phyloP scores from a whole-genome alignment of 1,140 invertebrate genomes.

The Zaprionus inermis region DNA sequence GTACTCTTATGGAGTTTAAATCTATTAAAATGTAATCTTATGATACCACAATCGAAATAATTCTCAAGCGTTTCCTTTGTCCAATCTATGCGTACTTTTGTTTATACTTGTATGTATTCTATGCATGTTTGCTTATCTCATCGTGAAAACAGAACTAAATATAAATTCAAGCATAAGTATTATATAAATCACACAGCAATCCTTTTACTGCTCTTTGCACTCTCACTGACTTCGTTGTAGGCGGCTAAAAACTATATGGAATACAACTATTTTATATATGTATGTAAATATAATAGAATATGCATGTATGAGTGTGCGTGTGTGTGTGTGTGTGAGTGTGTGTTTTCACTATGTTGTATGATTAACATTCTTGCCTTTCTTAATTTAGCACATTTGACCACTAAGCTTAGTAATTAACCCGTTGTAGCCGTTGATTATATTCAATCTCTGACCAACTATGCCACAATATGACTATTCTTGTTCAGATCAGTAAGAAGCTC shows the following conservation, averaged over 20 bases:
- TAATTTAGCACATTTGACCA: conserved; percentile 75
- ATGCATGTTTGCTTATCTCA: conserved; percentile 40
- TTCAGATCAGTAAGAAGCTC: conserved; percentile 82
- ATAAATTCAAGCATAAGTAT: conserved; percentile 72
- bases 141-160: conserved; percentile 52
- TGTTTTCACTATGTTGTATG: conserved; percentile 43
- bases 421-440: conserved; percentile 38
- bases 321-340: conserved; percentile 21
- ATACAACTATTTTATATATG: conserved; percentile 36
- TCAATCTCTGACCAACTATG: conserved; percentile 55
- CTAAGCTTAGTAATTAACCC: conserved; percentile 72
- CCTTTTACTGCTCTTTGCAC: conserved; percentile 43
- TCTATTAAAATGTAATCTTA: conserved; percentile 60
- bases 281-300: conserved; percentile 51
- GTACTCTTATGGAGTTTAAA: conserved; percentile 35
- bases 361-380: conserved; percentile 53
- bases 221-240: conserved; percentile 69
- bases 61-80: conserved; percentile 66
- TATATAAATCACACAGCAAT: conserved; percentile 76
- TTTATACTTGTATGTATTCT: not conserved
- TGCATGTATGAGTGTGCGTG: conserved; percentile 36
- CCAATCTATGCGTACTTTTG: conserved; percentile 62
- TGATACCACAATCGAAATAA: conserved; percentile 65
- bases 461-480: conserved; percentile 83
- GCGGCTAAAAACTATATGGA: conserved; percentile 63